Percentiles rank a stretch among this genome's conserved stretches.
Conservation (phyloP, 2,888 invertebrate species). For the Hirtodrosophila confusa region DNA sequence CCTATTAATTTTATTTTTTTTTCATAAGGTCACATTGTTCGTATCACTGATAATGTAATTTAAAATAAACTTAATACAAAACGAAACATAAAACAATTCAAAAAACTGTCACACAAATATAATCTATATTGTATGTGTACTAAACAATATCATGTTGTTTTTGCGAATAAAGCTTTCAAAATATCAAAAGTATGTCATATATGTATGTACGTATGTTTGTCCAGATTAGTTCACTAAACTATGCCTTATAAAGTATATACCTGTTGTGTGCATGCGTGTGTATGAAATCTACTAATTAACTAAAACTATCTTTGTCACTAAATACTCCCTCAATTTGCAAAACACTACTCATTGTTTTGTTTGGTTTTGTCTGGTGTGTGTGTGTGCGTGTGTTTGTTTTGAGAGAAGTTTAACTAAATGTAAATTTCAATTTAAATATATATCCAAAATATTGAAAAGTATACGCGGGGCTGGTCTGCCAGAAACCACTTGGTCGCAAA, state of each 20-base stretch:
- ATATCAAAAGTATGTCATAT: slow-evolving; percentile 30
- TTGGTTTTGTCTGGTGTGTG: slow-evolving; percentile 20
- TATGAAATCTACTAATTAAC: slow-evolving; percentile 61
- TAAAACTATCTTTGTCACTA: slow-evolving; percentile 49
- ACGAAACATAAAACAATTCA: slow-evolving; percentile 31
- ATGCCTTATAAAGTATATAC: slow-evolving; percentile 42
- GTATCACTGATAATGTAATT: slow-evolving; percentile 83
- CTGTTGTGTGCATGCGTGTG: slow-evolving; percentile 45
- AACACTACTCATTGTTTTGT: slow-evolving; percentile 6
- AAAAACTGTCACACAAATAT: slow-evolving; percentile 23
- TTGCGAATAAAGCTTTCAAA: slow-evolving; percentile 65
- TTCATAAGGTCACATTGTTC: slow-evolving; percentile 84
- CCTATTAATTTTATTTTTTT: slow-evolving; percentile 59
- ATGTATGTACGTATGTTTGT: background rate
- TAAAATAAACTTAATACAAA: slow-evolving; percentile 44
- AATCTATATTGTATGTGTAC: slow-evolving; percentile 15
- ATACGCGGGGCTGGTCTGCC: slow-evolving; percentile 40
- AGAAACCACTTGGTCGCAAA: slow-evolving; percentile 69
- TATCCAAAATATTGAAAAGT: slow-evolving; percentile 2
- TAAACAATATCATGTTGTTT: slow-evolving; percentile 22
- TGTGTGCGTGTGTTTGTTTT: slow-evolving; percentile 25
- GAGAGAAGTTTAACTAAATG: slow-evolving; percentile 14
- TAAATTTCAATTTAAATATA: slow-evolving; percentile 8
- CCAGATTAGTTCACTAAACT: slow-evolving; percentile 14
- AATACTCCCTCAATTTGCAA: slow-evolving; percentile 19